phyloP scores from a whole-genome alignment of 37 sponge, comb jelly and placozoan species.

The Halisarca cf. caerulea region DNA sequence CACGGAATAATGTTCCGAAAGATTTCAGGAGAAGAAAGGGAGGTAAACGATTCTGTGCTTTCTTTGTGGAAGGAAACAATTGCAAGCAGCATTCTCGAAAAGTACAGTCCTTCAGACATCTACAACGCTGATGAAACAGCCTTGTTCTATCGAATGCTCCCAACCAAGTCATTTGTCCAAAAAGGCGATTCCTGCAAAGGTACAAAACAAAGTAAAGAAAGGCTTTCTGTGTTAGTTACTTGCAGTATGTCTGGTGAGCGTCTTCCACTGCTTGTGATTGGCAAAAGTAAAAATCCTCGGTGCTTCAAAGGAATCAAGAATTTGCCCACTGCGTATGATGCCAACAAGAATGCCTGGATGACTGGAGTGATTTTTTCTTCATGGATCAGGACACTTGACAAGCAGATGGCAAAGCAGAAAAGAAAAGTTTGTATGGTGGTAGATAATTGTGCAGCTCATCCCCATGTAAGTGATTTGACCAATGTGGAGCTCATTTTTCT shows the following conservation, averaged over 20 bases:
- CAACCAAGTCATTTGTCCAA: neutral
- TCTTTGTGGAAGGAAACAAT: neutral
- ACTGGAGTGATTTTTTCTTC: slow-evolving; percentile 2
- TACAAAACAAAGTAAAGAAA: slow-evolving; percentile 7
- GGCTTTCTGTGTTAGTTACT: slow-evolving; percentile 18
- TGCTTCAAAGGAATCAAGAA: slow-evolving; percentile 14
- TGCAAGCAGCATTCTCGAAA: neutral
- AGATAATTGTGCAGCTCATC: slow-evolving; percentile 40
- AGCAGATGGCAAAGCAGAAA: neutral
- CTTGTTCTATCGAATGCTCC: neutral
- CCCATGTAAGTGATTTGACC: neutral
- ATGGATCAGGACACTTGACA: neutral
- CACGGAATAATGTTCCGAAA: neutral
- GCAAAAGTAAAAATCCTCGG: slow-evolving; percentile 7
- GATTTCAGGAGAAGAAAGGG: neutral
- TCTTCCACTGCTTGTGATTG: slow-evolving; percentile 23
- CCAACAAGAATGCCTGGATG: slow-evolving; percentile 42
- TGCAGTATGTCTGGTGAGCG: slow-evolving; percentile 9
- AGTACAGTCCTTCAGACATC: neutral
- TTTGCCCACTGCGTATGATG: neutral
- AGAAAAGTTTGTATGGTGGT: neutral
- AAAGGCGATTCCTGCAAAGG: slow-evolving; percentile 6
- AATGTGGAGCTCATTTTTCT: neutral
- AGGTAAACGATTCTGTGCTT: slow-evolving; percentile 5
- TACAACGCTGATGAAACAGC: slow-evolving; percentile 21